Evolutionary conservation across 2,113 vertebrate species (phyloP).

Genomic region (Donacobius atricapilla): DNA sequence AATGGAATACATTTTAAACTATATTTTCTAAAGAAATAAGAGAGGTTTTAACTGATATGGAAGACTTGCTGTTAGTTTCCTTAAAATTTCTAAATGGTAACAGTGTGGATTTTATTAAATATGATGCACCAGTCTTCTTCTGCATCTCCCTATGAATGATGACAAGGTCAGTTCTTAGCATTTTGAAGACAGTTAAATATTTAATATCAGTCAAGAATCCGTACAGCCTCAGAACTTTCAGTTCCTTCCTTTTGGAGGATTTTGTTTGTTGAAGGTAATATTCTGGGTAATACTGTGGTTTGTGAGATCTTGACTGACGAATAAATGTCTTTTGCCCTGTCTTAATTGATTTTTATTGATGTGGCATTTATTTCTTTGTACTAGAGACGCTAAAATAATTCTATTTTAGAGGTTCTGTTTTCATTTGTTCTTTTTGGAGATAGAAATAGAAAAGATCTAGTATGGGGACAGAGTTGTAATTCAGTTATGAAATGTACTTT

Average conservation of each 20-base stretch:
- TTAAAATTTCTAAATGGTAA: not conserved
- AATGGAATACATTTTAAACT: not conserved
- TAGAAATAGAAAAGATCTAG: not conserved
- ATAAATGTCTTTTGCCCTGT: not conserved
- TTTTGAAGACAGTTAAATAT: not conserved
- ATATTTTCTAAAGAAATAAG: not conserved
- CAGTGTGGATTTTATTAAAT: not conserved
- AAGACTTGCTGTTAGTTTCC: not conserved
- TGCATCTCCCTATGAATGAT: not conserved
- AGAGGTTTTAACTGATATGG: not conserved
- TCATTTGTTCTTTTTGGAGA: not conserved
- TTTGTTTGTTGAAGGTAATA: not conserved
- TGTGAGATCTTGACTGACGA: not conserved
- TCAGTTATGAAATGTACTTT: not conserved
- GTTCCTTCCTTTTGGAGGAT: not conserved
- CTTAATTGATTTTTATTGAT: not conserved
- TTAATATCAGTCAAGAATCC: not conserved
- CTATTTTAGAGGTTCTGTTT: not conserved
- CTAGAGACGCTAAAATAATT: not conserved
- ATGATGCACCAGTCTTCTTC: not conserved
- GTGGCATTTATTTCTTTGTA: not conserved
- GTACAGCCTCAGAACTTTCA: not conserved
- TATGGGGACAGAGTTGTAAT: not conserved
- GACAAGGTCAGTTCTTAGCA: not conserved
- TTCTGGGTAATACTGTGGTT: not conserved